These are phyloP conservation scores for Lucinisca nassula DNA, from an alignment of 2,888 invertebrate genomes.

Conservation along the genomic window DNA sequence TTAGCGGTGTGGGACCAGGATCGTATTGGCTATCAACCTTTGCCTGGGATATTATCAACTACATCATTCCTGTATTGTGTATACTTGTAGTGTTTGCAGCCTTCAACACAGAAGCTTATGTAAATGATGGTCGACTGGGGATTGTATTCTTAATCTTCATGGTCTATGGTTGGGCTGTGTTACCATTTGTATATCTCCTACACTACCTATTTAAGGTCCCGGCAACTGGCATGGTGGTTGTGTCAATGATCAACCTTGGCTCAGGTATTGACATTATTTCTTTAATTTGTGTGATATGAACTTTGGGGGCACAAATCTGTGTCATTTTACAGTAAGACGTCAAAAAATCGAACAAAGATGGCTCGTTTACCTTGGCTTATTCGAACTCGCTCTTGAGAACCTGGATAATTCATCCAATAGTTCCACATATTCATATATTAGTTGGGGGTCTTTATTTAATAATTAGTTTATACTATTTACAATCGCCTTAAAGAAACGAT, in stretches of 20 bases:
- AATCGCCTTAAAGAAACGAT: no score
- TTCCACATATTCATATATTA: background rate
- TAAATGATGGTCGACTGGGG: slow-evolving; percentile 86
- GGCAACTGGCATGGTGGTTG: slow-evolving; percentile 92
- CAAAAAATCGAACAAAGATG: background rate
- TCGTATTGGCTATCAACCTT: slow-evolving; percentile 92
- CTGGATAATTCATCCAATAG: no score
- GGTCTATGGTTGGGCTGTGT: slow-evolving; percentile 92
- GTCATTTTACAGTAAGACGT: background rate
- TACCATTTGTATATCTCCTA: slow-evolving; percentile 92
- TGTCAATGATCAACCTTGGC: slow-evolving; percentile 92
- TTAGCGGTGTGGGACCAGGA: slow-evolving; percentile 76
- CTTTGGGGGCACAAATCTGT: slow-evolving; percentile 89
- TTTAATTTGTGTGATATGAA: slow-evolving; percentile 89
- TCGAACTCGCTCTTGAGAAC: no score
- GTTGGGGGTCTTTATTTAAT: background rate
- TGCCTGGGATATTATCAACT: slow-evolving; percentile 91
- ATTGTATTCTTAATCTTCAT: slow-evolving; percentile 90
- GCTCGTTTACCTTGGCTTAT: no score
- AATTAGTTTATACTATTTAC: no score
- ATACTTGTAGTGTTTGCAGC: slow-evolving; percentile 90
- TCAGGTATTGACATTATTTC: slow-evolving; percentile 89
- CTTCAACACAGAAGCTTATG: slow-evolving; percentile 91
- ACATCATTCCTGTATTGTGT: slow-evolving; percentile 90
- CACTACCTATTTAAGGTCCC: slow-evolving; percentile 92